Evolutionary conservation across 2,113 vertebrate species (phyloP), one percentile per base, ranked within the genome.

Genomic region (Apistogramma diplotaenia): DNA sequence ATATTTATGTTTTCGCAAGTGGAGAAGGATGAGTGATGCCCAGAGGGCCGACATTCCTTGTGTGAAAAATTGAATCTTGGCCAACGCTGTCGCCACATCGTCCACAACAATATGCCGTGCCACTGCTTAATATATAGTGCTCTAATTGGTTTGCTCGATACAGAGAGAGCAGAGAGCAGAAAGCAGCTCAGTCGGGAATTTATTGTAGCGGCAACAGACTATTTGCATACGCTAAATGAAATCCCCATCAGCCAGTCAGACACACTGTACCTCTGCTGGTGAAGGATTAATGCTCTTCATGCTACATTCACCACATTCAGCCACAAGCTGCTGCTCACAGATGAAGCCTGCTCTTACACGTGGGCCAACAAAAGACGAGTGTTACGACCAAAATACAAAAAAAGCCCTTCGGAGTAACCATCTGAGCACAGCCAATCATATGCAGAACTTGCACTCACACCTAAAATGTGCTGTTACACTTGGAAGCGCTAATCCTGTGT

Each of bases 151-250:
- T 75, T 71, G 46, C 19, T 37, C 16, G 53, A 82, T 57, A 23
- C 19, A 77, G 56, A 62, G 35, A 57, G 81, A 29, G 33, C 23
- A 54, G 74, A 40, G 74, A 60, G 25, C 18, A 62, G 54, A 53
- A 84, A 79, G 87, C 51, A 73, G 79, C 74, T 81, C 76, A 61
- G 78, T 57, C 0, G 3, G 76, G 76, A 85, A 84, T 91, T 71
- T 79, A 91, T 85, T 88, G 76, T 82, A 78, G 51, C 74, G 35
- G 75, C 29, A 40, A 89, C 82, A 55, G 72, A 73, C 74, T 81
- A 91, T 94, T 94, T 93, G 89, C 92, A 92, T 93, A 76, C 67
- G 57, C 84, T 89, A 91, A 91, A 93, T 91, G 78, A 93, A 94
- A 90, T 88, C 81, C 85, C 84, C 88, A 89, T 91, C 90, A 92